phyloP scores from a whole-genome alignment of 2,113 vertebrate genomes.

The Pao palembangensis region DNA sequence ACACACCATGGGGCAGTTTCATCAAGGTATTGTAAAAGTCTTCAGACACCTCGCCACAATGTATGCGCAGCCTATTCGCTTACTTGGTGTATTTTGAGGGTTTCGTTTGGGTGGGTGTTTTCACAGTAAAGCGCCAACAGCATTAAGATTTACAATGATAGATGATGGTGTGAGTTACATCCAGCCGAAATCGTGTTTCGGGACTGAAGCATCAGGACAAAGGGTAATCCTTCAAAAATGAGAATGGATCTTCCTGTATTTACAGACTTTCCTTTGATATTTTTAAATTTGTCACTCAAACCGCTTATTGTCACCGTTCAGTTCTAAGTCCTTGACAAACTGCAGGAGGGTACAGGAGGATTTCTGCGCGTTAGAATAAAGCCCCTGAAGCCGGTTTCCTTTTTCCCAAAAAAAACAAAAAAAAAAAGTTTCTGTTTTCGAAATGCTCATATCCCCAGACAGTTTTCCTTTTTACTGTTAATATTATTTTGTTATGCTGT shows the following conservation, averaged over 20 bases:
- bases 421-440: neutral
- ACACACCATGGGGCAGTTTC: constrained; percentile 32
- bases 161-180: neutral
- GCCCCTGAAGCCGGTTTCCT: neutral
- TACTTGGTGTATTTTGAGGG: too few species aligned
- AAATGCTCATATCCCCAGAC: neutral
- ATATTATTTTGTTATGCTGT: constrained; percentile 34
- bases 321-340: constrained; percentile 20
- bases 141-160: constrained; percentile 8
- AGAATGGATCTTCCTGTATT: constrained; percentile 1
- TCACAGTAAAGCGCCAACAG: neutral
- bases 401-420: neutral
- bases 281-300: constrained; percentile 8
- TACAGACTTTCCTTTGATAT: constrained; percentile 6
- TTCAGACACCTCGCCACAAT: constrained; percentile 27
- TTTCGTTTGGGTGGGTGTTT: neutral
- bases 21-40: constrained; percentile 36
- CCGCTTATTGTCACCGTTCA: constrained; percentile 12
- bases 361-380: constrained; percentile 8
- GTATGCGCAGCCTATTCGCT: neutral
- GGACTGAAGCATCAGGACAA: neutral
- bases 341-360: neutral
- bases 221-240: constrained; percentile 3
- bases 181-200: neutral
- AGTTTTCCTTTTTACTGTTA: constrained; percentile 27